phyloP scores from a whole-genome alignment of 2,113 vertebrate species.

The Siniperca chuatsi region DNA sequence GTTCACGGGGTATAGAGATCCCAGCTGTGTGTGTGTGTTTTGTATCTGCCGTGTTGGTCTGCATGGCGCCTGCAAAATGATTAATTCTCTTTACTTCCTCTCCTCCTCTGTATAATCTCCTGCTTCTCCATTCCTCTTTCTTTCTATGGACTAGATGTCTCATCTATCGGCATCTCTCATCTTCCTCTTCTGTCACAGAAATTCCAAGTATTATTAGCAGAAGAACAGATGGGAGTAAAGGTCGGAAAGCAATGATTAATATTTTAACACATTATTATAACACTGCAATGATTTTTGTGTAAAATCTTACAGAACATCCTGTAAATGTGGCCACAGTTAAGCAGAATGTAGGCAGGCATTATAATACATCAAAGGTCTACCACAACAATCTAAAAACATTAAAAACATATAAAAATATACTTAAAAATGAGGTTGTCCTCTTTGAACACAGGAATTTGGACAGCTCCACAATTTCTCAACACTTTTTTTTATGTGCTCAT shows the following conservation, averaged over 20 bases:
- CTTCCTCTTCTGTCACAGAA: background rate
- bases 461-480: background rate
- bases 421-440: background rate
- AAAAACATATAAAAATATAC: background rate
- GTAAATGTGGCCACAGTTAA: background rate
- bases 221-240: background rate
- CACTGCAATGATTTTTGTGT: background rate
- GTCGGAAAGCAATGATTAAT: background rate
- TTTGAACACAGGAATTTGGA: background rate
- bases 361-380: background rate
- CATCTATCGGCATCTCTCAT: background rate
- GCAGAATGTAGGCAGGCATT: background rate
- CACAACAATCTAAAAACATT: background rate
- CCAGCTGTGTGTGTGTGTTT: constrained; percentile 39
- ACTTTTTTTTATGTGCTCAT: background rate
- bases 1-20: background rate
- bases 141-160: background rate
- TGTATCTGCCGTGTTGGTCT: constrained; percentile 1
- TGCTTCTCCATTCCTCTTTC: constrained; percentile 1
- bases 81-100: constrained; percentile 18
- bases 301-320: background rate
- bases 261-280: background rate
- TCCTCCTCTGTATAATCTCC: background rate
- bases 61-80: background rate
- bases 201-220: background rate